Evolutionary conservation across 1,140 invertebrate species (phyloP).

Genomic region (Solen grandis): DNA sequence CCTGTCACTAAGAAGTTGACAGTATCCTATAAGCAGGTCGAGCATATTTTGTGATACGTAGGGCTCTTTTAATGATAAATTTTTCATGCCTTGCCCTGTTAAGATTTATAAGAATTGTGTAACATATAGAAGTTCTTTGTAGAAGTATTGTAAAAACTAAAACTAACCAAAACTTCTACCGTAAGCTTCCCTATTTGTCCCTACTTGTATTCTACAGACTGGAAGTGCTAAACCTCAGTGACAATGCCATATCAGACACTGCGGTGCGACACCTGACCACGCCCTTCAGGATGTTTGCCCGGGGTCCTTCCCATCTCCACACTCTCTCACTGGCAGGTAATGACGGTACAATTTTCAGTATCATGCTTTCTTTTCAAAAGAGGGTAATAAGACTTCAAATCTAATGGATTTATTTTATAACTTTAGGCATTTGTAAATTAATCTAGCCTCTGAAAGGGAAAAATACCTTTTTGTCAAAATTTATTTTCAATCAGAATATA

Average conservation of each 20-base stretch:
- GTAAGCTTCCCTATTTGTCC: too few relatives aligned
- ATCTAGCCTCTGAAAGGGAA: background rate
- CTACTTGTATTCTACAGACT: too few relatives aligned
- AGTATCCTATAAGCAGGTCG: too few relatives aligned
- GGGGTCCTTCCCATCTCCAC: constrained; percentile 48
- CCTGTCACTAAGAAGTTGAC: too few relatives aligned
- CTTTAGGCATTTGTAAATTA: background rate
- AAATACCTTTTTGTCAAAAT: background rate
- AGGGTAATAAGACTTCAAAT: background rate
- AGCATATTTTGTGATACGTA: too few relatives aligned
- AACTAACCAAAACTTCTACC: too few relatives aligned
- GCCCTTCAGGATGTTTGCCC: constrained; percentile 57
- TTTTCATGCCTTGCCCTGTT: too few relatives aligned
- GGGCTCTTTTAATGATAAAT: too few relatives aligned
- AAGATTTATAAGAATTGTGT: too few relatives aligned
- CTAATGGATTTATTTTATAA: background rate
- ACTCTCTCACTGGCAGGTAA: constrained; percentile 56
- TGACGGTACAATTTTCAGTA: background rate
- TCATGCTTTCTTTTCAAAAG: background rate
- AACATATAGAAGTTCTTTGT: too few relatives aligned
- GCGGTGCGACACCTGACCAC: constrained; percentile 58
- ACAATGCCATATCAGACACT: constrained; percentile 55
- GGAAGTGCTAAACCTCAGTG: constrained; percentile 32
- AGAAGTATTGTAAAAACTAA: too few relatives aligned
- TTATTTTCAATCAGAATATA: background rate